Evolutionary conservation across 2,797 vertebrate genomes (phyloP).

Genomic region (Agapornis canus): DNA sequence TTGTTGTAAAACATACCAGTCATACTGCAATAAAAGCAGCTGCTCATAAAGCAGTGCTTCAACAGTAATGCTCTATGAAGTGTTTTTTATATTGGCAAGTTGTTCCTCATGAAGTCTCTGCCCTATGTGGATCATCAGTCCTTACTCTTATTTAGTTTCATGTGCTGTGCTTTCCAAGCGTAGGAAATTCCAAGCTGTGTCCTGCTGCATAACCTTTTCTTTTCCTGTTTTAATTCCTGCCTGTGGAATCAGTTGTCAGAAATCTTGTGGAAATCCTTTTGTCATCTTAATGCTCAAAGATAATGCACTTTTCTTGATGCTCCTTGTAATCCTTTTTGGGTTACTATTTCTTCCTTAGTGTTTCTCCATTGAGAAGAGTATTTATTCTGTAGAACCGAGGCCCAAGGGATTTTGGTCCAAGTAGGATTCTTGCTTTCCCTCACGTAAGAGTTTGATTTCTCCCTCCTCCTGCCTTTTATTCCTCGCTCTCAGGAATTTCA

Average conservation of each 20-base stretch:
- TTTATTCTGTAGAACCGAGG: constrained; percentile 22
- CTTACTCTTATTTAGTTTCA: not conserved
- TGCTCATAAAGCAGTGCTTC: not conserved
- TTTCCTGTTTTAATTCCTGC: not conserved
- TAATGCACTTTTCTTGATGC: constrained; percentile 44
- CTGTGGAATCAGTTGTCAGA: not conserved
- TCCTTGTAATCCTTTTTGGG: constrained; percentile 50
- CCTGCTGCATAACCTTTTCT: not conserved
- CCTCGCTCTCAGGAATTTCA: constrained; percentile 4
- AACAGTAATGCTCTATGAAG: not conserved
- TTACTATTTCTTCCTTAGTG: constrained; percentile 31
- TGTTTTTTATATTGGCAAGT: not conserved
- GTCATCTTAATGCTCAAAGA: not conserved
- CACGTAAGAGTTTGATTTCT: not conserved
- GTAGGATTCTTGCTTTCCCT: not conserved
- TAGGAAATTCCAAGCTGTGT: not conserved
- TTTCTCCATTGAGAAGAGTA: constrained; percentile 59
- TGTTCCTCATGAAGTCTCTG: not conserved
- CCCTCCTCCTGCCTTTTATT: not conserved
- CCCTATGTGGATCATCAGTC: not conserved
- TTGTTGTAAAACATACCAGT: not conserved
- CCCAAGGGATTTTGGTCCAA: constrained; percentile 33
- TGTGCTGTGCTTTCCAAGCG: not conserved
- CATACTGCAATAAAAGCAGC: not conserved
- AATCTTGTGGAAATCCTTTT: not conserved